Evolutionary conservation across 2,888 invertebrate species (phyloP).

Genomic region (Drosophila nr. fundita): DNA sequence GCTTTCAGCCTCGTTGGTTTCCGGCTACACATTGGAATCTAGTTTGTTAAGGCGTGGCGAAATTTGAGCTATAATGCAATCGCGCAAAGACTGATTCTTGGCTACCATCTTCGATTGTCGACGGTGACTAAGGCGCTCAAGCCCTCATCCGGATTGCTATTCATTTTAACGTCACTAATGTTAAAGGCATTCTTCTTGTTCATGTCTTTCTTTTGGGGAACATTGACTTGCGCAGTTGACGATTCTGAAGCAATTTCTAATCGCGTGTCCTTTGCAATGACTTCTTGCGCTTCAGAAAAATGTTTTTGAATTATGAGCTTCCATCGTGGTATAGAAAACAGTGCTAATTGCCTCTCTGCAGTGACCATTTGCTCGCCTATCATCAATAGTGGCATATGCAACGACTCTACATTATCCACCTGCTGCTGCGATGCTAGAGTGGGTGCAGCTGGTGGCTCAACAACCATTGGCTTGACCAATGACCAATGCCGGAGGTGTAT

Average conservation of each 20-base stretch:
- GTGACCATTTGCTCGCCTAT: conserved; percentile 30
- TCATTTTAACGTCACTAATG: conserved; percentile 81
- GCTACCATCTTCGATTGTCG: conserved; percentile 86
- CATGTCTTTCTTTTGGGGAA: conserved; percentile 94
- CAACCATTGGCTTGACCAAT: background rate
- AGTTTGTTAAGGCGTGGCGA: conserved; percentile 59
- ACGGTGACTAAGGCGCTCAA: conserved; percentile 86
- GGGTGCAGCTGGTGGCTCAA: background rate
- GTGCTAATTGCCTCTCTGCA: background rate
- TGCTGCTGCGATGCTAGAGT: background rate
- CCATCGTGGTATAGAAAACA: conserved; percentile 52
- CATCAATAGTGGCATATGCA: conserved; percentile 32
- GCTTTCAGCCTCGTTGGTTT: conserved; percentile 39
- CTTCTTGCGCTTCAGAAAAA: conserved; percentile 83
- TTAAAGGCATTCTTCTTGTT: conserved; percentile 89
- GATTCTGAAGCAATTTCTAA: conserved; percentile 89
- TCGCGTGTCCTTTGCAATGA: conserved; percentile 83
- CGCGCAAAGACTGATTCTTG: conserved; percentile 91
- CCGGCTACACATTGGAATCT: conserved; percentile 60
- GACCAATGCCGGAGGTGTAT: background rate
- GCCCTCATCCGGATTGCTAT: conserved; percentile 77
- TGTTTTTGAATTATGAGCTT: conserved; percentile 81
- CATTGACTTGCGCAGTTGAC: conserved; percentile 90
- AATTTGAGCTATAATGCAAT: conserved; percentile 87
- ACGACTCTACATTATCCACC: background rate